Conservation (phyloP, 2,888 invertebrate species). For the Germaria angustata region DNA sequence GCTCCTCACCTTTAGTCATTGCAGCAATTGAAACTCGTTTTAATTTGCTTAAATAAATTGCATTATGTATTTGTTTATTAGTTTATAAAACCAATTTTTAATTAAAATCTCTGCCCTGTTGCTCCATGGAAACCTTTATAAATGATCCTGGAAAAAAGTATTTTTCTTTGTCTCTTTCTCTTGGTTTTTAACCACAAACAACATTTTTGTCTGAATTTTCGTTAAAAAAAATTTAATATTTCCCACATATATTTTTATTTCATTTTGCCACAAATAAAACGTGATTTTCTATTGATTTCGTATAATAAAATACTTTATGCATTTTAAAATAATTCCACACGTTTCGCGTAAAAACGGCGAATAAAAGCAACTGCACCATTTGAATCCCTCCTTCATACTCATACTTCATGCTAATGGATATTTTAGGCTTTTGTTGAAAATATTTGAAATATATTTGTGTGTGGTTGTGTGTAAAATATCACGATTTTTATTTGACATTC, state of each 20-base stretch:
- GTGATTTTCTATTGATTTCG: slow-evolving; percentile 36
- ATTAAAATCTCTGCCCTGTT: slow-evolving; percentile 30
- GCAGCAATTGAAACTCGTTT: not conserved
- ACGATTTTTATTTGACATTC: slow-evolving; percentile 41
- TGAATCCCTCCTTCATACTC: not conserved
- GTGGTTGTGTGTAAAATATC: slow-evolving; percentile 12
- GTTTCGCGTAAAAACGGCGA: slow-evolving; percentile 9
- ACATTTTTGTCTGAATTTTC: slow-evolving; percentile 27
- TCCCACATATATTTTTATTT: not conserved
- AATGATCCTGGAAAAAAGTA: not conserved
- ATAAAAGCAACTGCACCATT: not conserved
- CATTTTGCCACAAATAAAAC: slow-evolving; percentile 42
- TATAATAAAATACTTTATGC: slow-evolving; percentile 21
- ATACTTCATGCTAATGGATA: not conserved
- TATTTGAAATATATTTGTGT: not conserved
- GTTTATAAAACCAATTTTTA: slow-evolving; percentile 38
- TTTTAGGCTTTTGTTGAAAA: slow-evolving; percentile 28
- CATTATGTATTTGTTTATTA: slow-evolving; percentile 19
- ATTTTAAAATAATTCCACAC: slow-evolving; percentile 27
- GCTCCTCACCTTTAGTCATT: not conserved
- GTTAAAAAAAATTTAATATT: slow-evolving; percentile 22
- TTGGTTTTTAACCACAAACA: slow-evolving; percentile 33
- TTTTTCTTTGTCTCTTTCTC: not conserved
- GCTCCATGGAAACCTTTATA: slow-evolving; percentile 28
- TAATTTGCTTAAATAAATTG: slow-evolving; percentile 12